Evolutionary conservation across 1,140 invertebrate species (phyloP), one percentile per base, ranked within the genome.

Genomic region (Lineus longissimus): DNA sequence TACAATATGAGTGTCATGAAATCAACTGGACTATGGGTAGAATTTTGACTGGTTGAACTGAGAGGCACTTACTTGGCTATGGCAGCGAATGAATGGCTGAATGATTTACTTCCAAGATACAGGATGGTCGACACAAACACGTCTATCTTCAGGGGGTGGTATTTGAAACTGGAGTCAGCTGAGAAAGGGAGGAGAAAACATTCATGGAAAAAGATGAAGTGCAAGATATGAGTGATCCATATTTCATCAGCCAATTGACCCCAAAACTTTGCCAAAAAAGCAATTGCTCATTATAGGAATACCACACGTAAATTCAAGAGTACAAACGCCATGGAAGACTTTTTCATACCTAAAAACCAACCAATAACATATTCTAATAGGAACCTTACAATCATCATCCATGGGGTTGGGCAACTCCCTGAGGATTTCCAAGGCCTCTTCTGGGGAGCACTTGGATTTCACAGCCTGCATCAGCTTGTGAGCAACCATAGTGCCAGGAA

Each of bases 31-130:
- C 11, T 43, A 43, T n/a, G n/a, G n/a, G n/a, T n/a, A n/a, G n/a
- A n/a, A n/a, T n/a, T n/a, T n/a, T n/a, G n/a, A n/a, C n/a, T n/a
- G n/a, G n/a, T n/a, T n/a, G n/a, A n/a, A n/a, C n/a, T n/a, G n/a
- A n/a, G n/a, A n/a, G n/a, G n/a, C n/a, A 74, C 75, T 76, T 77
- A 86, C 85, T 98, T 98, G 22, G 93, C 93, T 71, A 99, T 92
- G 40, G 94, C 95, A 17, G 96, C 93, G 82, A 98, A 98, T 70
- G 93, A 94, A 77, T 99, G 97, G 68, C 94, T 97, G 75, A 98
- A 96, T 74, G 94, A 97, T 83, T 98, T 98, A 1, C 90, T 92
- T 23, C 94, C 95, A 43, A 97, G 82, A 76, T 95, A 91, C 0
- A 99, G 84, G 61, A 99, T 81, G 0, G 94, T 96, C 72, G 97